Percentiles rank a stretch among this genome's conserved stretches.
These are phyloP conservation scores for Orchesella flavescens DNA, from an alignment of 2,888 invertebrate genomes.

Conservation along the genomic window DNA sequence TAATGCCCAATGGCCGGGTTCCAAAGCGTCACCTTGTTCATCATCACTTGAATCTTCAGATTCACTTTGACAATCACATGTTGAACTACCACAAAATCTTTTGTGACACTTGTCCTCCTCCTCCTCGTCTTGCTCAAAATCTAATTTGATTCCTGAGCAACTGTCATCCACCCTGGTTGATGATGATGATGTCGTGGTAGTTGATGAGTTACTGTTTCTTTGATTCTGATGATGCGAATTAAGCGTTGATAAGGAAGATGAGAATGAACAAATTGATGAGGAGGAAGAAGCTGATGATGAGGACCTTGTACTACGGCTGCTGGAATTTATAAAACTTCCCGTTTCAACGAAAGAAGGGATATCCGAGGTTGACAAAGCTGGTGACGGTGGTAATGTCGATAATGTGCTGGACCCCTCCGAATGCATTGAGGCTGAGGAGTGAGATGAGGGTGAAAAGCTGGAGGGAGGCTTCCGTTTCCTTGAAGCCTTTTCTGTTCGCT, in stretches of 20 bases:
- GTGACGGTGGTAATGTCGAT: conserved; percentile 56
- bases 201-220: conserved; percentile 12
- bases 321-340: conserved; percentile 27
- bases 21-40: background rate
- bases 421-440: conserved; percentile 51
- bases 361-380: conserved; percentile 48
- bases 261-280: conserved; percentile 34
- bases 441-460: conserved; percentile 44
- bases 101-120: conserved; percentile 58
- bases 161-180: conserved; percentile 46
- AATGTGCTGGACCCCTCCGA: conserved; percentile 57
- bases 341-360: conserved; percentile 50
- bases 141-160: conserved; percentile 39
- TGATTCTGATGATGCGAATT: conserved; percentile 23
- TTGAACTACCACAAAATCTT: conserved; percentile 57
- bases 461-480: conserved; percentile 61
- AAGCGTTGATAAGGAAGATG: conserved; percentile 47
- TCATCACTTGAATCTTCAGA: conserved; percentile 6
- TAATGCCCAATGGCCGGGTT: conserved; percentile 59
- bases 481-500: conserved; percentile 64
- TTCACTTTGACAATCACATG: conserved; percentile 60
- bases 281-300: conserved; percentile 54
- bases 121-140: conserved; percentile 37
- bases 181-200: conserved; percentile 2
- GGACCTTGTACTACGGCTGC: conserved; percentile 58